Evolutionary conservation across 1,140 invertebrate species (phyloP).

Genomic region (Drosophila oshimai): DNA sequence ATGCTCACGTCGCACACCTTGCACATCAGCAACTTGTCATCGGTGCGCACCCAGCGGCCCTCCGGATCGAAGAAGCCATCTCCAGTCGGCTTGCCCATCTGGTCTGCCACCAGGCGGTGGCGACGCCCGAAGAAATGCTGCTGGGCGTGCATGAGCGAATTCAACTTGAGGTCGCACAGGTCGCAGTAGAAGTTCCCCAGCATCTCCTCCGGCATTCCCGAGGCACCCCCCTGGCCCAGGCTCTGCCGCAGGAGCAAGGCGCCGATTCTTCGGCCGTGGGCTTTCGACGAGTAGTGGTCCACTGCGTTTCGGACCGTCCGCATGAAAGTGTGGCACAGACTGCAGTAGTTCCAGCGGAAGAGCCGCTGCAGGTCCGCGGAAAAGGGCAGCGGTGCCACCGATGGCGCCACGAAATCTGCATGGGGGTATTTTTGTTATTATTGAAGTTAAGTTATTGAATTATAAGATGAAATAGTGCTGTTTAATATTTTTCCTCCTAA

Average conservation of each 20-base stretch:
- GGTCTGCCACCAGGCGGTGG: conserved; percentile 70
- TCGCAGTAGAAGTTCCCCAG: conserved; percentile 66
- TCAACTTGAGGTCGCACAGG: conserved; percentile 82
- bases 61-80: conserved; percentile 71
- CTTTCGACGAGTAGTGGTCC: conserved; percentile 83
- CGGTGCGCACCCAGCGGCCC: conserved; percentile 77
- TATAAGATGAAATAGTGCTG: too few species aligned
- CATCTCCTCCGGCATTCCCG: conserved; percentile 34
- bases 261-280: conserved; percentile 82
- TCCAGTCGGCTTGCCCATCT: conserved; percentile 58
- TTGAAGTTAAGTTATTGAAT: too few species aligned
- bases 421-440: too few species aligned
- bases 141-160: conserved; percentile 82
- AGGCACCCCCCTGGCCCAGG: not conserved
- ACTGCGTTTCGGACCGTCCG: conserved; percentile 65
- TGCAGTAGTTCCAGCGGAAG: conserved; percentile 59
- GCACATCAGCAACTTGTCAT: conserved; percentile 73
- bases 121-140: conserved; percentile 83
- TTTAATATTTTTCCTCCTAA: too few species aligned
- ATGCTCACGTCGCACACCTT: conserved; percentile 82
- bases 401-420: not conserved
- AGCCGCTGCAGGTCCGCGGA: conserved; percentile 35
- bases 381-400: not conserved
- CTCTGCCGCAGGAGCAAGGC: conserved; percentile 71
- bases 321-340: conserved; percentile 49